A percentile compares a stretch with the other conserved stretches of the same genome.
These are phyloP conservation scores for Cataglyphis livida DNA, from an alignment of 2,888 invertebrate genomes.

Conservation along the genomic window DNA sequence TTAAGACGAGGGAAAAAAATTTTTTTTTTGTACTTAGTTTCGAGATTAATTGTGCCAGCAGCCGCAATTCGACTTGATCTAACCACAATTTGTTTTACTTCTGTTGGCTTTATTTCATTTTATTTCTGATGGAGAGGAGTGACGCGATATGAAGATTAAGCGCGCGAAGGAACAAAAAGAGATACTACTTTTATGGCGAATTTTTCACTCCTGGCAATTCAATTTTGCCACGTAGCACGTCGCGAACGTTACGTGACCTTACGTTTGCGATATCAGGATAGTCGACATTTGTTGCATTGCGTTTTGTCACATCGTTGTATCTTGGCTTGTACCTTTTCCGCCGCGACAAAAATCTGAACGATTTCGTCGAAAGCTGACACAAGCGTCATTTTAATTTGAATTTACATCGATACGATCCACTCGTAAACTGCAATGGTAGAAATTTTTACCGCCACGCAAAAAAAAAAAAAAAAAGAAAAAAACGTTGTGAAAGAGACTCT, in stretches of 20 bases:
- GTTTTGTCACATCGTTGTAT: constrained; percentile 41
- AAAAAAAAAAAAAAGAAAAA: background rate
- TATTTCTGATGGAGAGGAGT: constrained; percentile 49
- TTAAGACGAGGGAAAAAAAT: constrained; percentile 7
- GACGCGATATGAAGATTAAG: constrained; percentile 63
- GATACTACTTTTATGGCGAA: constrained; percentile 44
- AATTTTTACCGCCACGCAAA: background rate
- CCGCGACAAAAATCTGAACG: constrained; percentile 1
- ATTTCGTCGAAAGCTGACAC: background rate
- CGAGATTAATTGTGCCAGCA: constrained; percentile 13
- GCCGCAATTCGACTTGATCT: constrained; percentile 60
- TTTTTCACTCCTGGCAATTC: constrained; percentile 61
- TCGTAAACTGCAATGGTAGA: background rate
- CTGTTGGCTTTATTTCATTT: constrained; percentile 53
- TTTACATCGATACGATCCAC: background rate
- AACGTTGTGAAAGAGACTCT: background rate
- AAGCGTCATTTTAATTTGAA: background rate
- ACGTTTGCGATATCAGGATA: constrained; percentile 44
- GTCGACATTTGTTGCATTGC: constrained; percentile 38
- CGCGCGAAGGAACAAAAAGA: constrained; percentile 23
- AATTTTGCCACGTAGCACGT: constrained; percentile 53
- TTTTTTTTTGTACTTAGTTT: background rate
- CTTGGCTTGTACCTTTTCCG: background rate
- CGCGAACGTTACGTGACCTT: constrained; percentile 38
- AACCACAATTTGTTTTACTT: constrained; percentile 63